Percentiles rank a stretch among this genome's conserved stretches.
These are phyloP conservation scores for Acleris cristana DNA, from an alignment of 2,888 invertebrate species.

Conservation along the genomic window DNA sequence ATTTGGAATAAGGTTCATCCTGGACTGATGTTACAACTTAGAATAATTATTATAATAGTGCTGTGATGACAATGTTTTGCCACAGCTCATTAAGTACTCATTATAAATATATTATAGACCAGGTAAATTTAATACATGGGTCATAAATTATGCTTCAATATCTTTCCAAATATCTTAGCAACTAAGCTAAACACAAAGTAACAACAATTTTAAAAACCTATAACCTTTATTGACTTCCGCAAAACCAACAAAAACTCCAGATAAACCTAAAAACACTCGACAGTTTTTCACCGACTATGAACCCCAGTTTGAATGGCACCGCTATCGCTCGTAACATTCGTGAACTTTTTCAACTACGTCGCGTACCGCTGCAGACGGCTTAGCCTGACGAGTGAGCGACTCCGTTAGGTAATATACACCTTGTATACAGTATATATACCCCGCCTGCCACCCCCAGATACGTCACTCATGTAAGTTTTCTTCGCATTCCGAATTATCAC, in stretches of 20 bases:
- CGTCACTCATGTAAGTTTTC: conserved; percentile 77
- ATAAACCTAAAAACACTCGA: conserved; percentile 27
- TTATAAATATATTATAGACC: too few relatives aligned
- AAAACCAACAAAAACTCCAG: conserved; percentile 26
- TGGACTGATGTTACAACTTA: too few relatives aligned
- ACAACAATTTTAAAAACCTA: background rate
- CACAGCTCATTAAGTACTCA: too few relatives aligned
- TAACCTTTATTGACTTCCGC: background rate
- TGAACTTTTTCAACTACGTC: conserved; percentile 70
- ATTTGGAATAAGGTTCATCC: too few relatives aligned
- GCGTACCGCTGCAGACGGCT: conserved; percentile 58
- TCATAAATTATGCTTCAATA: too few relatives aligned
- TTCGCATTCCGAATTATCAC: conserved; percentile 58
- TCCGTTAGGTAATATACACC: conserved; percentile 56
- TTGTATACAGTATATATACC: conserved; percentile 46
- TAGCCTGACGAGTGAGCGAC: conserved; percentile 67
- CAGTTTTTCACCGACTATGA: conserved; percentile 26
- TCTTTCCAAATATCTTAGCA: too few relatives aligned
- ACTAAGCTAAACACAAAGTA: too few relatives aligned
- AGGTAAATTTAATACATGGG: too few relatives aligned
- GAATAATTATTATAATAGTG: too few relatives aligned
- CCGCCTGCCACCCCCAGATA: conserved; percentile 68
- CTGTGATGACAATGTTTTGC: too few relatives aligned
- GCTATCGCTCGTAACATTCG: conserved; percentile 67
- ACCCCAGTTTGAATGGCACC: conserved; percentile 53